These are phyloP conservation scores for Sympetrum striolatum DNA, from an alignment of 2,888 invertebrate species.

Conservation along the genomic window DNA sequence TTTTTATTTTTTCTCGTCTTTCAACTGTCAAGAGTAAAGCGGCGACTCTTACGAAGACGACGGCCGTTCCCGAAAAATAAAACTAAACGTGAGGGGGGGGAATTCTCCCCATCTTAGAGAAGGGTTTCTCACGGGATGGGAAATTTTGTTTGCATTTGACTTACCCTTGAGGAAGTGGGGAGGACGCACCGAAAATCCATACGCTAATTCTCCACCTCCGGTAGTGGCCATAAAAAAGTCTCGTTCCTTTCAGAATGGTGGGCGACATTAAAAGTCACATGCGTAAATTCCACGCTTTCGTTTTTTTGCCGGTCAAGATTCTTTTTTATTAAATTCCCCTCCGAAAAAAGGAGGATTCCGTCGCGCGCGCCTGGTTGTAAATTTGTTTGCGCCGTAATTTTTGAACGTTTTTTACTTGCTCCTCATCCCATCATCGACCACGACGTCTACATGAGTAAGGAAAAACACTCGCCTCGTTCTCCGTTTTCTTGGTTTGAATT, in stretches of 20 bases:
- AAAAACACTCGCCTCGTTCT: neutral
- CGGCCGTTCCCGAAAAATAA: neutral
- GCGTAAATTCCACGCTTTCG: neutral
- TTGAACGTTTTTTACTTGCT: neutral
- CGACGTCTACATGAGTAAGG: neutral
- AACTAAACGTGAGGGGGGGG: neutral
- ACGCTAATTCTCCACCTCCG: neutral
- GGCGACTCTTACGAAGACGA: neutral
- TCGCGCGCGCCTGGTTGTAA: slow-evolving; percentile 16
- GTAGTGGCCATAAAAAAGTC: neutral
- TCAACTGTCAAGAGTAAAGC: slow-evolving; percentile 17
- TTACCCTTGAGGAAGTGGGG: neutral
- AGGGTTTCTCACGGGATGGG: slow-evolving; percentile 27
- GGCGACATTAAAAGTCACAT: slow-evolving; percentile 11
- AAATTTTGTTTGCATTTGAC: neutral
- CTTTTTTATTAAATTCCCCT: neutral
- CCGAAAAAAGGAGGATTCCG: neutral
- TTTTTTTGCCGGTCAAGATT: neutral
- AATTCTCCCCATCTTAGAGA: neutral
- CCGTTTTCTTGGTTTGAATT: slow-evolving; percentile 10
- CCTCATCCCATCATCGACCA: neutral
- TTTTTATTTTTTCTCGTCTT: slow-evolving; percentile 9
- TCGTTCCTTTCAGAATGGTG: neutral
- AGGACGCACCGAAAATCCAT: neutral
- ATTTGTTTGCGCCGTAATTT: slow-evolving; percentile 16